Evolutionary conservation across 1,140 invertebrate genomes (phyloP).

Genomic region (Drosophila sechellia): DNA sequence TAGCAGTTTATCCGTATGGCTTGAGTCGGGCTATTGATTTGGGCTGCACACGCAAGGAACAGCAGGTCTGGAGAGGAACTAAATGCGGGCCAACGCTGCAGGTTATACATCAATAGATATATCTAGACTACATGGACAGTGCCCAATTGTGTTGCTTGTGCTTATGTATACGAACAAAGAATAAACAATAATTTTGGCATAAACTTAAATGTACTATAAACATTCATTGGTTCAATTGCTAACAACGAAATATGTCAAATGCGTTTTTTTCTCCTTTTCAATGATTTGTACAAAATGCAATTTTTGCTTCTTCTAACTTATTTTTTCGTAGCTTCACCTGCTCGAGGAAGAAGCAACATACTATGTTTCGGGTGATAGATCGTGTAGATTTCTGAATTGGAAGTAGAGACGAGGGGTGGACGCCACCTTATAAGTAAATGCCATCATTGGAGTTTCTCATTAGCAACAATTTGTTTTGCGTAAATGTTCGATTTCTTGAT

Average conservation of each 20-base stretch:
- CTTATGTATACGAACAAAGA: conserved; percentile 63
- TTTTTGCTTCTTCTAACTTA: conserved; percentile 18
- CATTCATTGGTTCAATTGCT: conserved; percentile 58
- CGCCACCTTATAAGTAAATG: conserved; percentile 68
- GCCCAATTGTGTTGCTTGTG: conserved; percentile 58
- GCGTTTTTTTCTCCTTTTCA: conserved; percentile 23
- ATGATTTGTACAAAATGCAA: conserved; percentile 69
- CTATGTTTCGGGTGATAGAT: conserved; percentile 35
- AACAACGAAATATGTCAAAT: conserved; percentile 46
- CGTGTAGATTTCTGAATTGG: conserved; percentile 47
- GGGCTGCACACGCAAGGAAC: conserved; percentile 42
- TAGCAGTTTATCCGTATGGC: conserved; percentile 60
- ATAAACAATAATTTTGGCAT: conserved; percentile 66
- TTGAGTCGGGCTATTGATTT: conserved; percentile 48
- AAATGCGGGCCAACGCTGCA: conserved; percentile 52
- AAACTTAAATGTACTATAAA: conserved; percentile 70
- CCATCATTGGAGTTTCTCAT: conserved; percentile 74
- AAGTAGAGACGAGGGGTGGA: conserved; percentile 56
- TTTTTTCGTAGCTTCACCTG: conserved; percentile 56
- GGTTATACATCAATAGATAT: conserved; percentile 37
- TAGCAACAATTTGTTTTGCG: conserved; percentile 53
- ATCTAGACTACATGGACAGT: conserved; percentile 57
- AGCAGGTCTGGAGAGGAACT: conserved; percentile 65
- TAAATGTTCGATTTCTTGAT: conserved; percentile 30
- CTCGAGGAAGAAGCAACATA: conserved; percentile 41